Evolutionary conservation across 2,888 invertebrate species (phyloP).

Genomic region (Melieria picta): DNA sequence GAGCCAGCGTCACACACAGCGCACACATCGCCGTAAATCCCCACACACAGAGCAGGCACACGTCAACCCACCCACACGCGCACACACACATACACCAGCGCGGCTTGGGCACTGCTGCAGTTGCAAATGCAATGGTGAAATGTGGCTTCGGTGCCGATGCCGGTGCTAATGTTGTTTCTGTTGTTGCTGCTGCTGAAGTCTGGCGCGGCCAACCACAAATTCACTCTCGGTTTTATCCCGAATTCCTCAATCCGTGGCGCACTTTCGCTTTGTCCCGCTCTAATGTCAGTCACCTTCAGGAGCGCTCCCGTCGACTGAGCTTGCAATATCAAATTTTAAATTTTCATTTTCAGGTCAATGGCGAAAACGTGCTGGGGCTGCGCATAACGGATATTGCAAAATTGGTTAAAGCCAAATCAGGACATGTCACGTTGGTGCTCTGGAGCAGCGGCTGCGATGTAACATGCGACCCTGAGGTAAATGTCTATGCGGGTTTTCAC

Average conservation of each 20-base stretch:
- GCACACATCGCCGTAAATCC: not conserved
- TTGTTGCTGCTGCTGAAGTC: not conserved
- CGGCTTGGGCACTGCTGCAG: no score
- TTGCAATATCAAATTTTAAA: conserved; percentile 1
- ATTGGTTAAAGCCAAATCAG: conserved; percentile 65
- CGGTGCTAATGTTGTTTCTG: no score
- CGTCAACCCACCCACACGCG: no score
- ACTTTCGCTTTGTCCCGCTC: no score
- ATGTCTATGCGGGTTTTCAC: not conserved
- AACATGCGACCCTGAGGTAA: conserved; percentile 67
- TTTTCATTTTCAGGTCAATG: conserved; percentile 68
- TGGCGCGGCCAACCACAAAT: not conserved
- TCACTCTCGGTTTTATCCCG: not conserved
- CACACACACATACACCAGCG: no score
- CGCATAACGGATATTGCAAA: conserved; percentile 69
- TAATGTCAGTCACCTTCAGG: no score
- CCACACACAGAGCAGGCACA: not conserved
- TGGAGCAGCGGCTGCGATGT: conserved; percentile 68
- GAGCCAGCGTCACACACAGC: not conserved
- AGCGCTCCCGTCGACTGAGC: no score
- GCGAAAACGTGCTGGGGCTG: conserved; percentile 68
- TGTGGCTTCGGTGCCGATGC: no score
- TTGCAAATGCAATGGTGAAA: no score
- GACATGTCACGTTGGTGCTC: conserved; percentile 66
- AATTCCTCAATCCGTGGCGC: not conserved